Percentiles rank a stretch among this genome's conserved stretches.
These are phyloP conservation scores for Anthophora plumipes DNA, from an alignment of 2,888 invertebrate genomes.

Conservation along the genomic window DNA sequence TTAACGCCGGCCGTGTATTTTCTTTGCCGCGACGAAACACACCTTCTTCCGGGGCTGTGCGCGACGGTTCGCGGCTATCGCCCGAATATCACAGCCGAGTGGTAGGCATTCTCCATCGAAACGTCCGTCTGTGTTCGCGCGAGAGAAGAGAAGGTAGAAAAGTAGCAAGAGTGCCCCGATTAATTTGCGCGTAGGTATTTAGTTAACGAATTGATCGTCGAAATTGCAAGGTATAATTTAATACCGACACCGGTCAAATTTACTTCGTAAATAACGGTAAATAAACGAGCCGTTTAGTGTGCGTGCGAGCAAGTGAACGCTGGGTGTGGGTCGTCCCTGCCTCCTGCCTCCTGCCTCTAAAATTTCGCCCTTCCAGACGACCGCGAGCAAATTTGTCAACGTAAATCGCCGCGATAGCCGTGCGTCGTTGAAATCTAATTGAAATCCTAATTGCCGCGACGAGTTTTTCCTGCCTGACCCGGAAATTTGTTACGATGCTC, in stretches of 20 bases:
- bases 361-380: conserved; percentile 53
- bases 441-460: conserved; percentile 61
- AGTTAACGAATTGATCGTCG: conserved; percentile 63
- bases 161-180: neutral
- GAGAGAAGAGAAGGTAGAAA: neutral
- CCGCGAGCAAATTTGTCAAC: conserved; percentile 55
- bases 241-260: conserved; percentile 61
- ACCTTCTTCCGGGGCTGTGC: neutral
- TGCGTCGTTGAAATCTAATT: conserved; percentile 59
- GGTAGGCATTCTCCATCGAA: no score
- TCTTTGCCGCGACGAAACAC: neutral
- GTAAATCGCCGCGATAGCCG: conserved; percentile 43
- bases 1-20: conserved; percentile 39
- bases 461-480: conserved; percentile 31
- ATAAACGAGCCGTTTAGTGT: conserved; percentile 65
- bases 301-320: conserved; percentile 5
- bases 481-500: conserved; percentile 56
- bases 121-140: no score
- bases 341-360: conserved; percentile 16
- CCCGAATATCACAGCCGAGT: no score
- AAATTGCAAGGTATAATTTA: conserved; percentile 65
- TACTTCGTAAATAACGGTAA: conserved; percentile 62
- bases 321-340: neutral
- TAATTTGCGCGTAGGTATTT: conserved; percentile 51
- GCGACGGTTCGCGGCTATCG: no score